phyloP scores from a whole-genome alignment of 2,888 invertebrate species.

The Athripsodes cinereus region DNA sequence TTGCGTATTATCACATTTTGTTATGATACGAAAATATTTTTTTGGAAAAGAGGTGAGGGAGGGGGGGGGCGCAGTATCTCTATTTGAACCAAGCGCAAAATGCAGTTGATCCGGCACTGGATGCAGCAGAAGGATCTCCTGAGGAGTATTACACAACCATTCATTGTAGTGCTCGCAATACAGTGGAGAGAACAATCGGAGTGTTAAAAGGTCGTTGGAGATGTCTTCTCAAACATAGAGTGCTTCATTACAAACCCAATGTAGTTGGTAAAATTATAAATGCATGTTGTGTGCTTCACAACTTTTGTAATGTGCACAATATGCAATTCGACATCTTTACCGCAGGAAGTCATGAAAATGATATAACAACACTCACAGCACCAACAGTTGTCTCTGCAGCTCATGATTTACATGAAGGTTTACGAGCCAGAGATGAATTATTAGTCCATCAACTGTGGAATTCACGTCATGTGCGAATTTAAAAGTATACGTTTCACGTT shows the following conservation, averaged over 20 bases:
- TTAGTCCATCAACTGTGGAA: background rate
- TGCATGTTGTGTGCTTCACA: slow-evolving; percentile 1
- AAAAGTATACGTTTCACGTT: no score
- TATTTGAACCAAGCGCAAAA: no score
- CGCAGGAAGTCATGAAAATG: background rate
- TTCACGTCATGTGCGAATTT: background rate
- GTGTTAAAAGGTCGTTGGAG: slow-evolving; percentile 3
- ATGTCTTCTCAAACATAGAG: slow-evolving; percentile 2
- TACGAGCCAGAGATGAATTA: background rate
- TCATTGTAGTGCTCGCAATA: slow-evolving; percentile 1
- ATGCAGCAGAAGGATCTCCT: slow-evolving; percentile 2
- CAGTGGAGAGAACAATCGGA: background rate
- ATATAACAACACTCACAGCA: background rate
- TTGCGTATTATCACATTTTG: no score
- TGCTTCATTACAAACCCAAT: background rate
- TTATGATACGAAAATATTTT: no score
- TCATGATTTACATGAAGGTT: background rate
- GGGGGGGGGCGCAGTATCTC: no score
- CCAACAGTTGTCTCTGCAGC: background rate
- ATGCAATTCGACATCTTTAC: background rate
- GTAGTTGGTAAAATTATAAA: background rate
- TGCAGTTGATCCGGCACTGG: no score
- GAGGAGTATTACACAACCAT: background rate
- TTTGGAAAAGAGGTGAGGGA: no score
- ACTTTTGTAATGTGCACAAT: background rate